A percentile compares a stretch with the other conserved stretches of the same genome.
Evolutionary conservation across 1,140 invertebrate species (phyloP).

Genomic region (Pseudomyrmex concolor): DNA sequence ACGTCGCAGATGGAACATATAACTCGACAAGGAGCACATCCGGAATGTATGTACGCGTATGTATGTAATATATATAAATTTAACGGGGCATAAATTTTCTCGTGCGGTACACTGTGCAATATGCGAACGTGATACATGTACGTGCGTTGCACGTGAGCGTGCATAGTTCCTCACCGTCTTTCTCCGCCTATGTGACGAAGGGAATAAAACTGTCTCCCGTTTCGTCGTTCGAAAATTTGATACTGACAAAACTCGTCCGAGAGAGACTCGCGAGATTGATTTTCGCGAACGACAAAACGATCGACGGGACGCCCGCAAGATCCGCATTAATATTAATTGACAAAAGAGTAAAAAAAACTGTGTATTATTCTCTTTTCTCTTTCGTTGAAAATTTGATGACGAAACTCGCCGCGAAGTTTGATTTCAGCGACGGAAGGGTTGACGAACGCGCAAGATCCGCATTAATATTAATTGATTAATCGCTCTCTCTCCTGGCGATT

Average conservation of each 20-base stretch:
- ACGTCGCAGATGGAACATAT: conserved; percentile 41
- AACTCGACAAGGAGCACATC: conserved; percentile 27
- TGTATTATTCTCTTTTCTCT: no score
- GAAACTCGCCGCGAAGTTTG: no score
- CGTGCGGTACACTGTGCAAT: conserved; percentile 2
- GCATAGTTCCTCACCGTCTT: conserved; percentile 30
- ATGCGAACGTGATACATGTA: conserved; percentile 36
- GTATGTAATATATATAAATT: conserved; percentile 46
- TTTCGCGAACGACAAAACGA: no score
- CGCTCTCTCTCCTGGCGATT: conserved; percentile 46
- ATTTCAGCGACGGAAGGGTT: background rate
- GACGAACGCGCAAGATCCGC: background rate
- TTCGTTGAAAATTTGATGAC: no score
- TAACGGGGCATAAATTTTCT: conserved; percentile 53
- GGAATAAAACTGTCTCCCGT: conserved; percentile 20
- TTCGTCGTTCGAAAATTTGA: background rate
- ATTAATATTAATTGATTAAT: conserved; percentile 28
- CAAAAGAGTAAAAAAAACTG: no score
- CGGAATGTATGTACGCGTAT: background rate
- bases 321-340: no score
- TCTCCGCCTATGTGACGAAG: background rate
- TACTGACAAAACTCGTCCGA: background rate
- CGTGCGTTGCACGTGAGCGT: background rate
- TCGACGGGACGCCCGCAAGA: no score
- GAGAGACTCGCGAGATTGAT: no score